phyloP scores from a whole-genome alignment of 2,113 vertebrate genomes.

The Albula glossodonta region DNA sequence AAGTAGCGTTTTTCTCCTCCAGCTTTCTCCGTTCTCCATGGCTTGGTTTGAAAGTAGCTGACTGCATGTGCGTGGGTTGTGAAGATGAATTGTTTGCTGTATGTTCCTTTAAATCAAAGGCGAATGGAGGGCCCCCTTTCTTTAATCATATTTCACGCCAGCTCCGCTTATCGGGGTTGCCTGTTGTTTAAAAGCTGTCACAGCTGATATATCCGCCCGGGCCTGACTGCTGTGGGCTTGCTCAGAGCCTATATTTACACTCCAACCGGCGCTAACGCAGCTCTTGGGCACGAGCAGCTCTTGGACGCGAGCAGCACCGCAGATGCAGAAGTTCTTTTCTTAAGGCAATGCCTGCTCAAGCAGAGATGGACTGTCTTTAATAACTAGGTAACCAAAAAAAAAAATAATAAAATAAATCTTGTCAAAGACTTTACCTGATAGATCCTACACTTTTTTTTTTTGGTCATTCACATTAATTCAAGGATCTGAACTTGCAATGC shows the following conservation, averaged over 20 bases:
- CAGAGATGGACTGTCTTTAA: too few species aligned
- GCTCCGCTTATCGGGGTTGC: constrained; percentile 31
- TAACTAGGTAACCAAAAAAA: too few species aligned
- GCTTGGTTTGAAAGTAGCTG: constrained; percentile 24
- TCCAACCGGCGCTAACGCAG: neutral
- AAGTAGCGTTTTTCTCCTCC: constrained; percentile 11
- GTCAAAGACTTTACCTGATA: too few species aligned
- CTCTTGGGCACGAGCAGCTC: too few species aligned
- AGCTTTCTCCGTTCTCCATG: neutral
- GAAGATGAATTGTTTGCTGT: constrained; percentile 33
- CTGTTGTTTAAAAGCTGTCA: constrained; percentile 27
- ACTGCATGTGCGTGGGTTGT: constrained; percentile 22
- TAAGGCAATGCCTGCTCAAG: too few species aligned
- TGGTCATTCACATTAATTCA: too few species aligned
- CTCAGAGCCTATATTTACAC: neutral
- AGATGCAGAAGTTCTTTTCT: too few species aligned
- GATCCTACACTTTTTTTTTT: too few species aligned
- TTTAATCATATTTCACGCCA: constrained; percentile 35
- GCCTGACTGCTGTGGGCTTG: constrained; percentile 1
- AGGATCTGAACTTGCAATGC: too few species aligned
- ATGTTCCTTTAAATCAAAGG: constrained; percentile 32
- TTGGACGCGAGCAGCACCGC: neutral
- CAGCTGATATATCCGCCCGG: constrained; percentile 5
- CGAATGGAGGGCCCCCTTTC: neutral
- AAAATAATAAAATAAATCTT: too few species aligned